Percentiles rank a stretch among this genome's conserved stretches.
phyloP scores from a whole-genome alignment of 2,113 vertebrate genomes.

The Solea solea region DNA sequence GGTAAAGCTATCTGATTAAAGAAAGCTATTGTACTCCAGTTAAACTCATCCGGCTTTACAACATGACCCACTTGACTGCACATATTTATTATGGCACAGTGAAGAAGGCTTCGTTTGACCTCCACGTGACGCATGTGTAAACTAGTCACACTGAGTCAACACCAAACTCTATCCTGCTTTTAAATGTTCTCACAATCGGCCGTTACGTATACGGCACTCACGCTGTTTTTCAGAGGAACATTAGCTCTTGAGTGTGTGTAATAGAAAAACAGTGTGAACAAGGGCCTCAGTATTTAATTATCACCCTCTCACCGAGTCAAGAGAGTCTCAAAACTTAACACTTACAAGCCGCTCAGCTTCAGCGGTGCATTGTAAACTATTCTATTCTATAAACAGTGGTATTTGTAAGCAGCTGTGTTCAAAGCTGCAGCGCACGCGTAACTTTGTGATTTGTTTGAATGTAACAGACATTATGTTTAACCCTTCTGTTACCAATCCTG shows the following conservation, averaged over 20 bases:
- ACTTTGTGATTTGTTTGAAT: no score
- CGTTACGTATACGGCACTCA: background rate
- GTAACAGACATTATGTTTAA: no score
- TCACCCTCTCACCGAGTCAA: conserved; percentile 33
- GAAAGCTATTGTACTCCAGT: background rate
- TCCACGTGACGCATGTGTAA: conserved; percentile 20
- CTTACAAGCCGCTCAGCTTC: conserved; percentile 20
- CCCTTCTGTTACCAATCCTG: no score
- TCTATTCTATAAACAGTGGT: background rate
- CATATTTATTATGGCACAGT: conserved; percentile 23
- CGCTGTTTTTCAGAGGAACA: background rate
- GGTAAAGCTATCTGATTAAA: conserved; percentile 27
- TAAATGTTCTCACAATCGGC: background rate
- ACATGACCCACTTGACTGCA: conserved; percentile 40
- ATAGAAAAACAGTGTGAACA: conserved; percentile 16
- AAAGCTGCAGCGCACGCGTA: no score
- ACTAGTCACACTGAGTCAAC: background rate
- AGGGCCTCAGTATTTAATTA: conserved; percentile 32
- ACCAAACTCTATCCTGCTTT: background rate
- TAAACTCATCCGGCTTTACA: conserved; percentile 7
- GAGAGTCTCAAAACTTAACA: conserved; percentile 19
- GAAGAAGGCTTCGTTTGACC: conserved; percentile 26
- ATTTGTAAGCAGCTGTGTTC: background rate
- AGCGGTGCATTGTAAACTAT: conserved; percentile 11
- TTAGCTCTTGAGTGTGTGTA: conserved; percentile 12